Base-by-base conservation (phyloP, 2,888 invertebrate species). In the Diploptera punctata region DNA sequence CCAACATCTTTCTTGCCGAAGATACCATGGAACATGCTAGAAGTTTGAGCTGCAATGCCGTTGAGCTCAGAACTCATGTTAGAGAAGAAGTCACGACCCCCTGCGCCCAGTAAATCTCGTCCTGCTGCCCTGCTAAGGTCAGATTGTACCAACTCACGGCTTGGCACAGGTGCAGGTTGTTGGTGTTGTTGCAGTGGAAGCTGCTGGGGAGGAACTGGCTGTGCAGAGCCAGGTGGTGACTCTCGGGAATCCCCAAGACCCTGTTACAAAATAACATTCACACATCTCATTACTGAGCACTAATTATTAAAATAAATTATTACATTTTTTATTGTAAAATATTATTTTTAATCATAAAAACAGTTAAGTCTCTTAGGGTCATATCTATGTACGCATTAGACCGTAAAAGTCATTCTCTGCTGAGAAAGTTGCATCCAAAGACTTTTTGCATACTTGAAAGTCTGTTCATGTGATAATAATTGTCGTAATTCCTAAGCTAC, bases 1-100 rank as follows among this genome's bases (percentile, higher is more conserved):
- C 57, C 57, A 0, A 57, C 1, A 16, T 57, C 57, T n/a, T 67
- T 79, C 85, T 83, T 86, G 81, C 97, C 95, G 82, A 98, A 97
- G 78, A 98, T 89, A 82, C 96, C 98, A 70, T 95, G 95, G 81
- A 98, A 94, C 90, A 98, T 97, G 82, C 91, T 96, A 18, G 94
- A 91, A 0, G 97, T 97, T 76, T 97, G 95, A 0, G 95, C 93
- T 21, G 98, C 97, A 65, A 97, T 88, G 7, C 96, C 96, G 81
- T 96, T 97, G 70, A 98, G 87, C 81, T 98, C 98, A 33, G 91
- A 95, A 80, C 95, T 95, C 80, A 98, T 93, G 79, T 95, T 92
- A 74, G 95, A 91, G 84, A 98, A 92, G 86, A 97, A 93, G 84
- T 94, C 92, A 68, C 93, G 86, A 9, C 79, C 77, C 26, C 75